phyloP scores from a whole-genome alignment of 2,113 vertebrate species.

The Heterotilapia buettikoferi region DNA sequence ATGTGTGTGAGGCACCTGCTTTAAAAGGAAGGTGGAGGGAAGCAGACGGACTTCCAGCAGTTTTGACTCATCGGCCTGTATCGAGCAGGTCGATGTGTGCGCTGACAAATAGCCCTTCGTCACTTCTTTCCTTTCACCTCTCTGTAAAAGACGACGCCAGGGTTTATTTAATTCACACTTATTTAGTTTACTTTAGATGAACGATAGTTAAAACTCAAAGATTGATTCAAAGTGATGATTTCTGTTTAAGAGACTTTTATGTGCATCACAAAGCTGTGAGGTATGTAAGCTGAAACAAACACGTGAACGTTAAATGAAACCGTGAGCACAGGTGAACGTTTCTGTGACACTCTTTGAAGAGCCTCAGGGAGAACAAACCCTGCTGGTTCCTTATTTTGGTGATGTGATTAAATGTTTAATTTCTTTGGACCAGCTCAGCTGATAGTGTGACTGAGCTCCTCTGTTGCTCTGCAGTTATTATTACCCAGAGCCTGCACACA shows the following conservation, averaged over 20 bases:
- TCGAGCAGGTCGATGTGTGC: accelerated
- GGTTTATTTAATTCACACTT: accelerated
- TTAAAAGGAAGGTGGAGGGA: neutral
- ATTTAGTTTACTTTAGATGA: neutral
- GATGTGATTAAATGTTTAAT: neutral
- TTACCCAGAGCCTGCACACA: neutral
- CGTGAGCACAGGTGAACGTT: neutral
- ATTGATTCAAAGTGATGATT: neutral
- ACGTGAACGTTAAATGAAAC: neutral
- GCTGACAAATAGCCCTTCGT: neutral
- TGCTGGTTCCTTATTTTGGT: neutral
- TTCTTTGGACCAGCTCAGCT: neutral
- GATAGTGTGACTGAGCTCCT: neutral
- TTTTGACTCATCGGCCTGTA: neutral
- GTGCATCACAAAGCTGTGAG: neutral
- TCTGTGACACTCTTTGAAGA: neutral
- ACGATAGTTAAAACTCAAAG: neutral
- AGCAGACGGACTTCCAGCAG: neutral
- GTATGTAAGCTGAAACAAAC: neutral
- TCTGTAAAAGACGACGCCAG: accelerated
- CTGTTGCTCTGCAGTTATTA: neutral
- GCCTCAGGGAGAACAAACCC: accelerated
- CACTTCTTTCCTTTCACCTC: neutral
- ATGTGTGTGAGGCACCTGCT: accelerated
- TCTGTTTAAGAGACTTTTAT: neutral